Evolutionary conservation across 2,113 vertebrate genomes (phyloP).

Genomic region (Seriola aureovittata): DNA sequence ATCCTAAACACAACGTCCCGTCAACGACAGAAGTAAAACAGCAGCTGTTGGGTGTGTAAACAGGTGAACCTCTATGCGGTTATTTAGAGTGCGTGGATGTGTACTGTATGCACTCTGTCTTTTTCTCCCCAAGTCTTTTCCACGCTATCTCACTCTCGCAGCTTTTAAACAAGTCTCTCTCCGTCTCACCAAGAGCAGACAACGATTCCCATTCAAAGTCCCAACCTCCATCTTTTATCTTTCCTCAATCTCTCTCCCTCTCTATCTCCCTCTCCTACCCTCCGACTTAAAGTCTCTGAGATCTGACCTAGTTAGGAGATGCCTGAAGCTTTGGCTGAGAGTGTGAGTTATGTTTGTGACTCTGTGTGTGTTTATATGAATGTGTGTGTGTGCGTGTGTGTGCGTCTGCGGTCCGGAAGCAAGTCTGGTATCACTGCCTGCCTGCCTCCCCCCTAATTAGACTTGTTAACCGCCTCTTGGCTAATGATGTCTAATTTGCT

Average conservation of each 20-base stretch:
- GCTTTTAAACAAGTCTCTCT: slow-evolving; percentile 53
- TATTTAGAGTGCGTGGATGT: slow-evolving; percentile 52
- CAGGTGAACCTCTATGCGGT: slow-evolving; percentile 51
- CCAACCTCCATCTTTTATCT: slow-evolving; percentile 67
- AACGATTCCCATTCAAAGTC: slow-evolving; percentile 55
- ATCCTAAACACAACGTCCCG: slow-evolving; percentile 41
- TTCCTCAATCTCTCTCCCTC: slow-evolving; percentile 67
- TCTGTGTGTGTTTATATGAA: slow-evolving; percentile 19
- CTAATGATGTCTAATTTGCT: slow-evolving; percentile 79
- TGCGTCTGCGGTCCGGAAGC: slow-evolving; percentile 61
- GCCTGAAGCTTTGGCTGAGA: slow-evolving; percentile 63
- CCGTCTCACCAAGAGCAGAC: slow-evolving; percentile 63
- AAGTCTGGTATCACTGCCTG: slow-evolving; percentile 72
- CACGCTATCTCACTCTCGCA: slow-evolving; percentile 39
- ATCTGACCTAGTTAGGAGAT: slow-evolving; percentile 80
- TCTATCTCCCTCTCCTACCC: slow-evolving; percentile 52
- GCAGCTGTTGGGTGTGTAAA: slow-evolving; percentile 66
- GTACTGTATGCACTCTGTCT: not conserved
- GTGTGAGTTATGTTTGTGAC: slow-evolving; percentile 51
- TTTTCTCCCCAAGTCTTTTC: slow-evolving; percentile 27
- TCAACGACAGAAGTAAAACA: slow-evolving; percentile 65
- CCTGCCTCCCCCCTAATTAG: slow-evolving; percentile 76
- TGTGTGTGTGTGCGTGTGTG: slow-evolving; percentile 27
- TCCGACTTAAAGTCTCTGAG: slow-evolving; percentile 70
- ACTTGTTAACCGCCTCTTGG: slow-evolving; percentile 72